Evolutionary conservation across 2,113 vertebrate genomes (phyloP).

Genomic region (Dolichotis patagonum): DNA sequence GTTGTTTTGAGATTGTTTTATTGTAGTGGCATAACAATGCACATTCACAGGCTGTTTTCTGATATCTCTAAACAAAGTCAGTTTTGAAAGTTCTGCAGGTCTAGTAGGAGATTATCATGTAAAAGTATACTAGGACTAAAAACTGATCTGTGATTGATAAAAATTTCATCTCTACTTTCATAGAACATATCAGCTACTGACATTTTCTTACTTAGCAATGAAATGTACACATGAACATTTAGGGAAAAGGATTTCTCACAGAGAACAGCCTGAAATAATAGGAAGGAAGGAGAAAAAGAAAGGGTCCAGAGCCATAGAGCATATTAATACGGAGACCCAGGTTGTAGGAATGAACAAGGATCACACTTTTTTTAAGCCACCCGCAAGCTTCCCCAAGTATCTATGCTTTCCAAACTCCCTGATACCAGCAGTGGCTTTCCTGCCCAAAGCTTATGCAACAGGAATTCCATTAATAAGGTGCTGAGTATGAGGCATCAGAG

Average conservation of each 20-base stretch:
- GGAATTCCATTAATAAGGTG: constrained; percentile 67
- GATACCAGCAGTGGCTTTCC: constrained; percentile 52
- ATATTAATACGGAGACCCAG: constrained; percentile 63
- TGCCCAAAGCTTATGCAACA: constrained; percentile 55
- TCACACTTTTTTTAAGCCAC: neutral
- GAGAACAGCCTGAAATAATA: constrained; percentile 65
- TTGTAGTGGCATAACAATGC: constrained; percentile 2
- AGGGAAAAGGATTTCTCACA: constrained; percentile 61
- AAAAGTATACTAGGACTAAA: constrained; percentile 45
- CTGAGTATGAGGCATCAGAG: constrained; percentile 62
- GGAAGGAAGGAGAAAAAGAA: constrained; percentile 48
- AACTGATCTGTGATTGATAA: constrained; percentile 47
- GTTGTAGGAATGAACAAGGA: constrained; percentile 67
- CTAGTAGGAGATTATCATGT: constrained; percentile 56
- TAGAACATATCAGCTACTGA: constrained; percentile 56
- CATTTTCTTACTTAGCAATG: constrained; percentile 57
- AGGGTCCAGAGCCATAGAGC: constrained; percentile 36
- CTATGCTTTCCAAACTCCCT: constrained; percentile 66
- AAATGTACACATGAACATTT: constrained; percentile 58
- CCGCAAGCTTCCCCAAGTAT: constrained; percentile 65
- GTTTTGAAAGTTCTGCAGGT: constrained; percentile 44
- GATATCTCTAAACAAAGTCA: constrained; percentile 42
- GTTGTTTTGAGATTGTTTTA: constrained; percentile 56
- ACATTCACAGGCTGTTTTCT: constrained; percentile 55
- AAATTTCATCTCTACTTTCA: constrained; percentile 59